These are phyloP conservation scores for Ylistrum balloti DNA, from an alignment of 1,140 invertebrate genomes.

Conservation along the genomic window DNA sequence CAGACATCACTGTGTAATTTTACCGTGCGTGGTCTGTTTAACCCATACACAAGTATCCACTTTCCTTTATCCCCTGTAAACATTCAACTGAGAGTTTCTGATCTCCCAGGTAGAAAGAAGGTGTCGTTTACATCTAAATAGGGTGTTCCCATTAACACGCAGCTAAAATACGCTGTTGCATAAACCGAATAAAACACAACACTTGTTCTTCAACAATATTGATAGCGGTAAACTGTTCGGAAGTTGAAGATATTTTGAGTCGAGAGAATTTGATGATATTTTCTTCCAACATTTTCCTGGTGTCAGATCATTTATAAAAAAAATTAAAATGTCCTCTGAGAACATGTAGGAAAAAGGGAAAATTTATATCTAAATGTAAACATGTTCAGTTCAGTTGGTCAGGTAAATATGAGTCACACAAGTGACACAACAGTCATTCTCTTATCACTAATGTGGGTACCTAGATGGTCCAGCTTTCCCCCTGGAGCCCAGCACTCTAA, in stretches of 20 bases:
- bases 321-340: neutral
- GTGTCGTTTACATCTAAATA: conserved; percentile 11
- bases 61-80: neutral
- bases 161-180: neutral
- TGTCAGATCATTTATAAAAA: neutral
- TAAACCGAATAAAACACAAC: neutral
- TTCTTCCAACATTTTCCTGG: neutral
- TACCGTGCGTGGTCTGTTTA: neutral
- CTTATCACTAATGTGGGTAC: conserved; percentile 24
- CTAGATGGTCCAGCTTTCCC: neutral
- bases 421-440: neutral
- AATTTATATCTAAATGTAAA: neutral
- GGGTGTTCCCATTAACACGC: neutral
- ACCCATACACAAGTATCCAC: conserved; percentile 9
- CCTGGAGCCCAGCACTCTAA: neutral
- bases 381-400: neutral
- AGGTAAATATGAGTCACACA: conserved; percentile 15
- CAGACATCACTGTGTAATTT: neutral
- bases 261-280: neutral
- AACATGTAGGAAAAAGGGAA: neutral
- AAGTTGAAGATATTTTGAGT: neutral
- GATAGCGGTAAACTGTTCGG: neutral
- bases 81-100: neutral
- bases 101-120: neutral
- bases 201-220: neutral